phyloP scores from a whole-genome alignment of 2,888 invertebrate genomes.

The Anoplius nigerrimus region DNA sequence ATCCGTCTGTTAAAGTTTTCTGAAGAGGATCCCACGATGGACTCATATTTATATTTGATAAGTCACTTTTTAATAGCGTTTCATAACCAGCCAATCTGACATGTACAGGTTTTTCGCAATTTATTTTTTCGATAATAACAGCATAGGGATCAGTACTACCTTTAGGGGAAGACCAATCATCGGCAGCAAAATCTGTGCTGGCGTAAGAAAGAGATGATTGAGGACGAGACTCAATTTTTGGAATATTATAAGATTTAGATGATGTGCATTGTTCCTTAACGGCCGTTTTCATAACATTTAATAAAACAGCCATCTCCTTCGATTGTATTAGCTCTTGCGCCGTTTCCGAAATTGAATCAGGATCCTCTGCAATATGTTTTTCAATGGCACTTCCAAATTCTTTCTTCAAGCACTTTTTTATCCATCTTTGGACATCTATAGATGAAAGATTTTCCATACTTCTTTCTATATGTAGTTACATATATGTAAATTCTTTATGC shows the following conservation, averaged over 20 bases:
- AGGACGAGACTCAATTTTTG: conserved; percentile 48
- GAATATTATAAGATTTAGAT: conserved; percentile 27
- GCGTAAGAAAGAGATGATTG: conserved; percentile 61
- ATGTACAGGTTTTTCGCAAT: conserved; percentile 66
- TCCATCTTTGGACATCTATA: conserved; percentile 62
- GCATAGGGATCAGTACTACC: conserved; percentile 52
- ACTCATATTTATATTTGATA: conserved; percentile 52
- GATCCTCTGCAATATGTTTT: conserved; percentile 49
- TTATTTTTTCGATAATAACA: conserved; percentile 63
- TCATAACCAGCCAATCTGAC: conserved; percentile 72
- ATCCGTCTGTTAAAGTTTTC: conserved; percentile 62
- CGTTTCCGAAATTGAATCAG: conserved; percentile 50
- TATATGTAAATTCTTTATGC: conserved; percentile 7
- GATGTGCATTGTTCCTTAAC: conserved; percentile 51
- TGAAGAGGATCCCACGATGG: conserved; percentile 62
- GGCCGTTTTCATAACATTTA: conserved; percentile 54
- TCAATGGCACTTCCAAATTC: conserved; percentile 62
- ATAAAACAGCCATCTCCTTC: conserved; percentile 58
- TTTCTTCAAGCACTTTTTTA: conserved; percentile 64
- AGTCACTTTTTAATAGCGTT: conserved; percentile 62
- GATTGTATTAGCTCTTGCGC: conserved; percentile 60
- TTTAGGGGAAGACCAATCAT: conserved; percentile 65
- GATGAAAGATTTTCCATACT: conserved; percentile 60
- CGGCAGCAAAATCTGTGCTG: conserved; percentile 63
- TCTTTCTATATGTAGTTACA: conserved; percentile 6